Evolutionary conservation across 1,140 invertebrate genomes (phyloP), one percentile per base, ranked within the genome.

Genomic region (Caerostris extrusa): DNA sequence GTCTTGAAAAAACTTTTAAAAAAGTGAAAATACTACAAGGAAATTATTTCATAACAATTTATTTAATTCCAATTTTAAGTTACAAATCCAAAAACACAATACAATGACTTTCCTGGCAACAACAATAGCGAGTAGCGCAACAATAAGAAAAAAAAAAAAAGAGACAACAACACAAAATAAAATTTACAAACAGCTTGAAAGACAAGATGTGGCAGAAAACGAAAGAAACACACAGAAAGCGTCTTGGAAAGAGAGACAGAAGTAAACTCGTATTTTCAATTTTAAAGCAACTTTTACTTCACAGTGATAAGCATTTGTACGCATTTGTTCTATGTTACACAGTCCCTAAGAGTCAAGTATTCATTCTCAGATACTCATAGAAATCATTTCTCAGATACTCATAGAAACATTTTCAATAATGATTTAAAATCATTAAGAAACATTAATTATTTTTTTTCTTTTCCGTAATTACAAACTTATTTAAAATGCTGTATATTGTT

Each of bases 71-170:
- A 69, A 34, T 19, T 71, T 71, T 61, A 10, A 64, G 50, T 5
- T 50, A 71, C 69, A 71, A 71, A 71, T 71, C 69, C 69, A 71
- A 50, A 17, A 17, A 64, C 61, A 10, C 19, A 71, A 71, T 34
- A 71, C 69, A 71, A 19, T 34, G 50, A 71, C 69, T 71, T 71
- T 71, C 50, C 19, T 8, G 69, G 69, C 69, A 71, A 71, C 69
- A 71, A 71, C 69, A 50, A 34, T 19, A 50, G 69, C 69, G 19
- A 71, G 34, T 50, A 71, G 69, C 69, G 50, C 3, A 71, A 71
- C 69, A 71, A 50, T 71, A 12, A 34, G 34, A 71, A 8, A 8
- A 71, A n/a, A 71, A 71, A 71, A 10, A 71, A 71, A 10, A 71
- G 50, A 71, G 69, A 71, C 69, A 34, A 53, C 19, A 71, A 34